These are phyloP conservation scores for Mimachlamys varia DNA, from an alignment of 2,888 invertebrate genomes.

Conservation along the genomic window DNA sequence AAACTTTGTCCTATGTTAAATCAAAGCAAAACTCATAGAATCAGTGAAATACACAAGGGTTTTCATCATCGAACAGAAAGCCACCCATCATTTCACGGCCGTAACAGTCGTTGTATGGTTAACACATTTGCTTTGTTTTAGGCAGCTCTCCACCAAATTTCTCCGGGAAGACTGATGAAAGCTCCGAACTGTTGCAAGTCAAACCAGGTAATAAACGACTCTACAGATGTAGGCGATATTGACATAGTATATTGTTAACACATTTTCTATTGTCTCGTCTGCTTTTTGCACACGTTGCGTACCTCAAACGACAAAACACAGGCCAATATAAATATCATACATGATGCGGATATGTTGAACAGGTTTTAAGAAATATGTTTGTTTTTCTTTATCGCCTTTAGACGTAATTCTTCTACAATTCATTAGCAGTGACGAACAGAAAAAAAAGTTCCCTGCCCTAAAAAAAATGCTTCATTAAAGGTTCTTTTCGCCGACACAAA, in stretches of 20 bases:
- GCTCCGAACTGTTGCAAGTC: background rate
- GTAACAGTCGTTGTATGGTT: background rate
- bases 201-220: background rate
- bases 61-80: conserved; percentile 6
- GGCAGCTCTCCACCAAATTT: background rate
- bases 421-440: background rate
- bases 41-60: background rate
- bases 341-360: background rate
- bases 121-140: background rate
- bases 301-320: background rate
- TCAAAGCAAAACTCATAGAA: background rate
- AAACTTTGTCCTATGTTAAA: background rate
- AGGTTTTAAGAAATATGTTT: background rate
- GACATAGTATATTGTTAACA: background rate
- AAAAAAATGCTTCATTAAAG: conserved; percentile 18
- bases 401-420: background rate
- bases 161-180: background rate
- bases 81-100: background rate
- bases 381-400: background rate
- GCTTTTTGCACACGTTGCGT: background rate
- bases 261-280: background rate
- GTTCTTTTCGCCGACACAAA: background rate
- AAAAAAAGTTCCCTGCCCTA: background rate
- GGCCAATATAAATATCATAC: background rate
- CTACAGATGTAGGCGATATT: background rate